These are phyloP conservation scores for Lampris megalopsis DNA, from an alignment of 2,113 vertebrate genomes.

Conservation along the genomic window DNA sequence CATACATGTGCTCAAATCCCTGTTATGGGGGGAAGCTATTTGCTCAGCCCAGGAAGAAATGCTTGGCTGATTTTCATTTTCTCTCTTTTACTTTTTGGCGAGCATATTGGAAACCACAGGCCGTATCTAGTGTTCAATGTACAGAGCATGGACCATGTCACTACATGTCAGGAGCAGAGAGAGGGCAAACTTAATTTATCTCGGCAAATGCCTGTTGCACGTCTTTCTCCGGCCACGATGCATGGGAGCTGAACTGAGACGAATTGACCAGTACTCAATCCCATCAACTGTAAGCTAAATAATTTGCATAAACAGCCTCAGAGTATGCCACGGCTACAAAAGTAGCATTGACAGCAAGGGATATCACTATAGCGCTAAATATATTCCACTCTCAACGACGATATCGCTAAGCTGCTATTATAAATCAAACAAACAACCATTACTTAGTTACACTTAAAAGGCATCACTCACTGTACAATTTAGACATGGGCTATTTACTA, in stretches of 20 bases:
- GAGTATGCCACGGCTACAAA: no score
- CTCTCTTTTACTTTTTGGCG: conserved; percentile 31
- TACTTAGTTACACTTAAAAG: conserved; percentile 5
- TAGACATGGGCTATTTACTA: not conserved
- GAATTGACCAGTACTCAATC: conserved; percentile 16
- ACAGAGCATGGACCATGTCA: conserved; percentile 32
- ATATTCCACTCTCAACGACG: not conserved
- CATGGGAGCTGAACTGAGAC: conserved; percentile 14
- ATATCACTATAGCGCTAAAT: no score
- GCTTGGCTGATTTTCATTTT: conserved; percentile 49
- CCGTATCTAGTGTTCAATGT: conserved; percentile 55
- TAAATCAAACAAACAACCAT: not conserved
- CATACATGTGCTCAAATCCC: conserved; percentile 15
- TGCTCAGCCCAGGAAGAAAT: conserved; percentile 55
- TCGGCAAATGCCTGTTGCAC: conserved; percentile 40
- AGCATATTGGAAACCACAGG: conserved; percentile 50
- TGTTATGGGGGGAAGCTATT: conserved; percentile 46
- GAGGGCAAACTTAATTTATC: conserved; percentile 64
- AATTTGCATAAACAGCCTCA: no score
- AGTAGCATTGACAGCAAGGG: no score
- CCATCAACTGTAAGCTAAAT: conserved; percentile 13
- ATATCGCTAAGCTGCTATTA: not conserved
- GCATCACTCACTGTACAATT: not conserved
- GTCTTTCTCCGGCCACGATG: conserved; percentile 10
- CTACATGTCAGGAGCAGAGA: conserved; percentile 54